These are phyloP conservation scores for Eristalis pertinax DNA, from an alignment of 2,888 invertebrate species.

Conservation along the genomic window DNA sequence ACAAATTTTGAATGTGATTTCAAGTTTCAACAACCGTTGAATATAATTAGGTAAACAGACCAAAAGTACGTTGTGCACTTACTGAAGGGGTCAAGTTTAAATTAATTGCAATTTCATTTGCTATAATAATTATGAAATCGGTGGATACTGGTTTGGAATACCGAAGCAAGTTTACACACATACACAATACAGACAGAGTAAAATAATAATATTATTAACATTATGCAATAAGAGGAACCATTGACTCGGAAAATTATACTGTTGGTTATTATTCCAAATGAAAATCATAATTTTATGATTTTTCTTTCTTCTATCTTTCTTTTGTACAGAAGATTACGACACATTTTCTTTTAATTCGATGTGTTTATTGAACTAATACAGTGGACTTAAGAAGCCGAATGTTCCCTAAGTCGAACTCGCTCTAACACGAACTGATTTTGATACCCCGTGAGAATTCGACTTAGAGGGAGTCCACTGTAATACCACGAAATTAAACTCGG, in stretches of 20 bases:
- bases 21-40: conserved; percentile 11
- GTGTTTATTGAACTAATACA: too few species aligned
- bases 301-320: background rate
- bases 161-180: background rate
- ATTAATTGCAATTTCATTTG: background rate
- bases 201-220: background rate
- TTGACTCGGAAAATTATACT: conserved; percentile 15
- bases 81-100: conserved; percentile 32
- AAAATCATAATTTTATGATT: background rate
- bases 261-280: background rate
- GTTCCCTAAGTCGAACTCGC: too few species aligned
- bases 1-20: conserved; percentile 31
- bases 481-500: too few species aligned
- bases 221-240: conserved; percentile 23
- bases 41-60: conserved; percentile 13
- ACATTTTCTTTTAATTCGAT: too few species aligned
- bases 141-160: background rate
- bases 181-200: background rate
- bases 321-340: background rate
- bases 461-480: too few species aligned
- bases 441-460: too few species aligned
- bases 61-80: background rate
- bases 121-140: conserved; percentile 38
- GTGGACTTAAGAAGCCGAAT: too few species aligned
- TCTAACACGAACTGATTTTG: too few species aligned